Base-by-base conservation (phyloP, 2,888 invertebrate species). In the Ceraclea dissimilis region DNA sequence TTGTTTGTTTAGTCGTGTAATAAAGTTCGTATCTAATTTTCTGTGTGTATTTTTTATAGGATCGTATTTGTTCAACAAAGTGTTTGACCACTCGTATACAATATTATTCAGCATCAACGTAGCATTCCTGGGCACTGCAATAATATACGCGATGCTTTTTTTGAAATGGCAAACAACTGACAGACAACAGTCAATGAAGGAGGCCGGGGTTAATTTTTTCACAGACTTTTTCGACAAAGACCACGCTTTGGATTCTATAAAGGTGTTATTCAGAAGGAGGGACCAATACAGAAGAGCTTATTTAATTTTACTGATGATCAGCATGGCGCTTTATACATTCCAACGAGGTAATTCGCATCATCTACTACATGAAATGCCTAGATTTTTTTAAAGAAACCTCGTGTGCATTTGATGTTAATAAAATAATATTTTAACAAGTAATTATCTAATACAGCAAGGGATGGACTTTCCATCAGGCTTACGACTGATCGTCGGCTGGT, bases 251-350 rank as follows among this genome's bases (percentile, higher is more conserved):
- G 79, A 80, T 21, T 88, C 90, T 0, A 59, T 84, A 1, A 69
- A 68, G 11, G 85, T 88, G 0, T 65, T 90, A 2, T 69, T 78
- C 0, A 86, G 81, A 65, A 75, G 70, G 48, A 75, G 91, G 11
- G 66, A 72, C 0, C 74, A 79, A 4, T 77, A 81, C 58, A 72
- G 81, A 10, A 78, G 88, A 61, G 66, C 79, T 31, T 86, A 83
- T 62, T 69, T 91, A 2, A 79, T 84, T 70, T 73, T 89, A 34
- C 69, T 90, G n/a, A 77, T 91, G 11, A 65, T 85, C 10, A 80
- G 85, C 17, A 89, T 90, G 88, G 83, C 82, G 0, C 74, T 89
- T 51, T 91, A 90, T 65, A 88, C 89, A 50, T 90, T 90, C 67
- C 90, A 90, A 69, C 79, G 90, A 67, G 80, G 80, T 80, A 63